Evolutionary conservation across 2,113 vertebrate genomes (phyloP), one percentile per base, ranked within the genome.

Genomic region (Elanoides forficatus): DNA sequence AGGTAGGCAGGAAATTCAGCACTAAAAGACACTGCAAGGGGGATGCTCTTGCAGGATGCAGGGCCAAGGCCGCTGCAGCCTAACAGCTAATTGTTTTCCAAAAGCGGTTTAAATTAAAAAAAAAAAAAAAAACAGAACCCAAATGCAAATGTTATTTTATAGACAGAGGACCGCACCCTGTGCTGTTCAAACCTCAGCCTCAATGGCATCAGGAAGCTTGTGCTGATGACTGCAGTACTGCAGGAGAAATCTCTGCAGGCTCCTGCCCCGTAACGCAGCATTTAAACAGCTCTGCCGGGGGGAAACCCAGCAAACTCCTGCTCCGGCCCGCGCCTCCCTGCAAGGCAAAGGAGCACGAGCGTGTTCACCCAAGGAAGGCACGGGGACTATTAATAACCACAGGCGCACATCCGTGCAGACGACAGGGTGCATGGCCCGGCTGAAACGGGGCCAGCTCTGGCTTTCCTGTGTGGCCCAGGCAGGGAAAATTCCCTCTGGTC

Each of bases 401-500:
- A 32, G 11, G 32, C 14, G 0, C 38, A 8, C 26, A 22, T 32
- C 56, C 7, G 1, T 8, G 47, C 56, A 53, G 55, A 8, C 2
- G 22, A 45, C 1, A 22, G 45, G 65, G 65, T 10, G 40, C 74
- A 27, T 0, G 11, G 73, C 45, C 55, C 27, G 14, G 55, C 65
- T 43, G 32, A 45, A 60, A 52, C 2, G 6, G 65, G 74, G 55
- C 40, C 66, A 38, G 48, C n/a, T 63, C 47, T 2, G 15, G 25
- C 30, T 8, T 11, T 27, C 68, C 67, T 23, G 45, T 3, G 1
- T 3, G 15, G 52, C 19, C 29, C 66, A 10, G 43, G 52, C 42
- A 36, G 30, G 42, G 38, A 63, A 60, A 45, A 63, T 17, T 38
- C 78, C 71, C 63, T 43, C 84, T 6, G 11, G 34, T 11, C 2